These are phyloP conservation scores for Ariopsis seemanni DNA, from an alignment of 2,113 vertebrate species.

Conservation along the genomic window DNA sequence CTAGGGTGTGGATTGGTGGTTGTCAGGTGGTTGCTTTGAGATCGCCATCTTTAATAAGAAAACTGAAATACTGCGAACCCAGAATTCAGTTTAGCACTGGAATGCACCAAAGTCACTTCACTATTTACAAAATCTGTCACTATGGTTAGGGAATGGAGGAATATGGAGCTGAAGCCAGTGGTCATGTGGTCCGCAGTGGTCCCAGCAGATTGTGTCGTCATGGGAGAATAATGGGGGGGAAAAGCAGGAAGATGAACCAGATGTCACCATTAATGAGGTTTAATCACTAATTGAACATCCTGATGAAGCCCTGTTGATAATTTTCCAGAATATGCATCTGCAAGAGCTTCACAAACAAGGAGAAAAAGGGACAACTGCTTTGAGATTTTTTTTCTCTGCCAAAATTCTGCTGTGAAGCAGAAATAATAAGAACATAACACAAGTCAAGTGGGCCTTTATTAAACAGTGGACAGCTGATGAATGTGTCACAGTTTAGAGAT, in stretches of 20 bases:
- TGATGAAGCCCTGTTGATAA: conserved; percentile 29
- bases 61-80: background rate
- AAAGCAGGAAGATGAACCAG: conserved; percentile 54
- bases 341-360: conserved; percentile 1
- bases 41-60: background rate
- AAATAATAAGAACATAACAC: background rate
- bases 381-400: background rate
- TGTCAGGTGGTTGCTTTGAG: background rate
- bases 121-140: background rate
- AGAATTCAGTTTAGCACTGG: background rate
- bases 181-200: conserved; percentile 52
- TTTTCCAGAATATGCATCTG: conserved; percentile 21
- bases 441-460: background rate
- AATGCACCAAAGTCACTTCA: background rate
- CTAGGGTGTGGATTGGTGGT: too few relatives aligned
- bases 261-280: conserved; percentile 65
- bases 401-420: background rate
- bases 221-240: conserved; percentile 49
- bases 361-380: background rate
- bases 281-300: conserved; percentile 65
- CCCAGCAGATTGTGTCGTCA: conserved; percentile 29
- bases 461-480: background rate
- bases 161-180: conserved; percentile 36
- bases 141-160: background rate
- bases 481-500: background rate